Evolutionary conservation across 2,888 invertebrate genomes (phyloP).

Genomic region (Sesia apiformis): DNA sequence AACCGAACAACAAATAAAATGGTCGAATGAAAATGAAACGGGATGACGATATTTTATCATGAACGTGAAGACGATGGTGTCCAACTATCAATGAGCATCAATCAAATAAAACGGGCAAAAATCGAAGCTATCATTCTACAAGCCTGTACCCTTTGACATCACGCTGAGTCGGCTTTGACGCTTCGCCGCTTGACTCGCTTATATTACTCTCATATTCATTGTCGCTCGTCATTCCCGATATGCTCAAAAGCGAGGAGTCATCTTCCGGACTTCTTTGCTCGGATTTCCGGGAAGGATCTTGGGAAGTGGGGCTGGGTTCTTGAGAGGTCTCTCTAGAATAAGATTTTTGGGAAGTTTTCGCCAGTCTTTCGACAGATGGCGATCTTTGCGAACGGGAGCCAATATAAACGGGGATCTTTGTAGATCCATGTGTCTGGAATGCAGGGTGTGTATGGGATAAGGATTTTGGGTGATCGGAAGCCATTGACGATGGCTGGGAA

Average conservation of each 20-base stretch:
- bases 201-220: slow-evolving; percentile 73
- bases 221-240: slow-evolving; percentile 74
- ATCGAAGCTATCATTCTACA: slow-evolving; percentile 63
- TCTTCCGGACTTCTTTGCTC: slow-evolving; percentile 73
- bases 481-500: slow-evolving; percentile 72
- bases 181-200: slow-evolving; percentile 68
- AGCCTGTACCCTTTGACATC: slow-evolving; percentile 68
- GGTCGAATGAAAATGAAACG: not conserved
- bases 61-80: slow-evolving; percentile 3
- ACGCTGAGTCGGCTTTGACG: slow-evolving; percentile 62
- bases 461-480: slow-evolving; percentile 64
- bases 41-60: not conserved
- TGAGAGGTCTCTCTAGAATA: slow-evolving; percentile 56
- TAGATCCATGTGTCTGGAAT: slow-evolving; percentile 77
- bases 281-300: slow-evolving; percentile 60
- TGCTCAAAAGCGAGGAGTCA: slow-evolving; percentile 72
- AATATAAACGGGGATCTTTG: slow-evolving; percentile 83
- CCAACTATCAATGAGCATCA: slow-evolving; percentile 50
- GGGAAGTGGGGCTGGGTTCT: slow-evolving; percentile 65
- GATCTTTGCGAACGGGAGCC: slow-evolving; percentile 76
- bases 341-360: slow-evolving; percentile 41
- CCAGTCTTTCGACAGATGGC: slow-evolving; percentile 57
- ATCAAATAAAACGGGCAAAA: slow-evolving; percentile 53
- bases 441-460: slow-evolving; percentile 68
- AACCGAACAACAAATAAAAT: not conserved